Conservation (phyloP, 35 echinoderm and acorn worm species). For the Stichopus chloronotus region DNA sequence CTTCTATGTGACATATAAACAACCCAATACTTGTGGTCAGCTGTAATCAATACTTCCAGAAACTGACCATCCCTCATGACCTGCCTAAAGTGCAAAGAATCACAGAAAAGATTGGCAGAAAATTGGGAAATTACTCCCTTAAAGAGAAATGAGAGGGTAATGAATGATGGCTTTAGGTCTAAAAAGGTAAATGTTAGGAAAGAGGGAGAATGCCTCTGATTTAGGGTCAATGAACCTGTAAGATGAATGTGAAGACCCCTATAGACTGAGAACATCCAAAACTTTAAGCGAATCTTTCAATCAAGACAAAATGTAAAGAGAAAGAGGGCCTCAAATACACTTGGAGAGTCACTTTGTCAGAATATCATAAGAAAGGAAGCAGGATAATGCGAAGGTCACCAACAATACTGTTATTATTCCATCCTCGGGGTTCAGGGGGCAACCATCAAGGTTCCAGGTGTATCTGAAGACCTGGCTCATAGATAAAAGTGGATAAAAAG, state of each 20-base stretch:
- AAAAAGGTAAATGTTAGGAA: constrained; percentile 7
- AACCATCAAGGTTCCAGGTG: constrained; percentile 22
- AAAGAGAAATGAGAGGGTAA: constrained; percentile 28
- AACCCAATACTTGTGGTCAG: background rate
- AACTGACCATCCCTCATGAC: background rate
- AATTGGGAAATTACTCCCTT: constrained; percentile 20
- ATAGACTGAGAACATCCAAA: background rate
- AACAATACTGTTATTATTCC: constrained; percentile 50
- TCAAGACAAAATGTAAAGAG: constrained; percentile 12
- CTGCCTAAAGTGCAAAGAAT: background rate
- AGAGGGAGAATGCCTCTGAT: constrained; percentile 5
- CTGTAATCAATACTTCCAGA: background rate
- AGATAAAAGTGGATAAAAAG: constrained; percentile 30
- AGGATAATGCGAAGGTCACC: constrained; percentile 42
- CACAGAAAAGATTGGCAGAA: background rate
- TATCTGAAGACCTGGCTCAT: background rate
- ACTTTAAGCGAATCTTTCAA: constrained; percentile 28
- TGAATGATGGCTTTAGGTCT: constrained; percentile 46
- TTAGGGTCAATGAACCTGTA: constrained; percentile 30
- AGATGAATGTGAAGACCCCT: background rate
- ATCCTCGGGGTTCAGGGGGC: constrained; percentile 25
- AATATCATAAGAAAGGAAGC: constrained; percentile 33
- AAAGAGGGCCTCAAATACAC: constrained; percentile 52
- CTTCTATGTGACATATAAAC: too few species aligned
- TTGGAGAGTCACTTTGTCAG: constrained; percentile 44